Conservation (phyloP, 2,113 vertebrate genomes). For the Phyllopteryx taeniolatus region DNA sequence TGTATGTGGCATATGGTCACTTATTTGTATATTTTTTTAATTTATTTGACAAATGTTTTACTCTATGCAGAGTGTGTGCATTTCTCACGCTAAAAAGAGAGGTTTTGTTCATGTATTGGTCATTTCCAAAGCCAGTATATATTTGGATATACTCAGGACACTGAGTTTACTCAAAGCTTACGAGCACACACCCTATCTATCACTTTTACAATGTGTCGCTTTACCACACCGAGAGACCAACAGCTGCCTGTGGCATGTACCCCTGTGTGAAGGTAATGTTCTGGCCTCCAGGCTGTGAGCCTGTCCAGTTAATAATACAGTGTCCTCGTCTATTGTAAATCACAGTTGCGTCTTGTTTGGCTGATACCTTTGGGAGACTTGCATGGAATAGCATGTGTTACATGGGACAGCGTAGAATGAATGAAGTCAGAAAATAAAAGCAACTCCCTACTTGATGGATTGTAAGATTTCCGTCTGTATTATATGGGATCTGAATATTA, state of each 20-base stretch:
- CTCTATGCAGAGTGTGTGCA: not conserved
- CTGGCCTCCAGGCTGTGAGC: conserved; percentile 39
- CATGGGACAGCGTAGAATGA: conserved; percentile 25
- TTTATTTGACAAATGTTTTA: conserved; percentile 2
- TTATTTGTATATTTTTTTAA: not conserved
- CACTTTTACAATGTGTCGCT: conserved; percentile 51
- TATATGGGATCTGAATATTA: conserved; percentile 51
- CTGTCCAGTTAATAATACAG: conserved; percentile 57
- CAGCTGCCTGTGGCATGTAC: conserved; percentile 47
- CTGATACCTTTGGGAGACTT: conserved; percentile 44
- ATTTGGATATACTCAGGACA: conserved; percentile 18
- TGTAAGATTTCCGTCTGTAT: conserved; percentile 41
- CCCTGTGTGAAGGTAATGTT: conserved; percentile 53
- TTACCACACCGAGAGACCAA: conserved; percentile 50
- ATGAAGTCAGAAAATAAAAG: conserved; percentile 18
- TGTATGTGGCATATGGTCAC: not conserved
- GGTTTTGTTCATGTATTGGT: conserved; percentile 12
- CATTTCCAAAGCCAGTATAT: conserved; percentile 6
- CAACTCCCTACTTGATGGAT: conserved; percentile 44
- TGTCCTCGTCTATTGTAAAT: conserved; percentile 60
- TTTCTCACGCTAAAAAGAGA: conserved; percentile 13
- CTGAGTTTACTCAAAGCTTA: conserved; percentile 7
- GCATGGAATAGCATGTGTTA: conserved; percentile 46
- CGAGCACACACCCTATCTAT: conserved; percentile 36
- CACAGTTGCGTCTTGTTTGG: conserved; percentile 54